Percentiles rank a stretch among this genome's conserved stretches.
phyloP scores from a whole-genome alignment of 1,140 invertebrate genomes.

The Trigoniulus corallinus region DNA sequence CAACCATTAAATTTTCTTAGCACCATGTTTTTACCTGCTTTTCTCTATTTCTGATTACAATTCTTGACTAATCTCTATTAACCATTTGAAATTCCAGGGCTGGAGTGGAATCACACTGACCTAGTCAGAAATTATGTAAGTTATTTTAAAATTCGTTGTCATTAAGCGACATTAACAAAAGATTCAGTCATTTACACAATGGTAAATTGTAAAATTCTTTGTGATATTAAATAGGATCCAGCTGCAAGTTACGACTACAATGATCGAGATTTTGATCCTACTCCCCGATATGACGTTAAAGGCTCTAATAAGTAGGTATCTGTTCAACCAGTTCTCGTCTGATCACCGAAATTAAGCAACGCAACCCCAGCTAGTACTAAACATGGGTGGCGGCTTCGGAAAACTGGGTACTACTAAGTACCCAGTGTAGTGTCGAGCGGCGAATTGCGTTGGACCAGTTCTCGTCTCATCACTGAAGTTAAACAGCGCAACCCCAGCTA shows the following conservation, averaged over 20 bases:
- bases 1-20: no score
- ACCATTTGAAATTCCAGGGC: conserved; percentile 14
- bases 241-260: conserved; percentile 73
- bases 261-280: conserved; percentile 52
- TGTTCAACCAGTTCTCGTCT: no score
- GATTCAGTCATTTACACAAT: conserved; percentile 1
- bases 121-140: conserved; percentile 60
- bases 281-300: conserved; percentile 44
- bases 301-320: conserved; percentile 36
- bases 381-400: no score
- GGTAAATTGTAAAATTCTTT: not conserved
- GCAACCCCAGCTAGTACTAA: no score
- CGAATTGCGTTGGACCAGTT: no score
- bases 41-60: not conserved
- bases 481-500: no score
- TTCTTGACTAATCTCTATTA: no score
- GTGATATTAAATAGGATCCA: conserved; percentile 40
- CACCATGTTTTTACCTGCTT: not conserved
- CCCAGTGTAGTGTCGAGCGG: no score
- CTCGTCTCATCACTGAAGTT: no score
- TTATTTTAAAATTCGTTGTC: conserved; percentile 12
- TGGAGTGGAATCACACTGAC: conserved; percentile 66
- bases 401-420: no score
- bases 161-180: not conserved
- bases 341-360: no score